Conservation (phyloP, 2,888 invertebrate species). For the Aphidoletes aphidimyza region DNA sequence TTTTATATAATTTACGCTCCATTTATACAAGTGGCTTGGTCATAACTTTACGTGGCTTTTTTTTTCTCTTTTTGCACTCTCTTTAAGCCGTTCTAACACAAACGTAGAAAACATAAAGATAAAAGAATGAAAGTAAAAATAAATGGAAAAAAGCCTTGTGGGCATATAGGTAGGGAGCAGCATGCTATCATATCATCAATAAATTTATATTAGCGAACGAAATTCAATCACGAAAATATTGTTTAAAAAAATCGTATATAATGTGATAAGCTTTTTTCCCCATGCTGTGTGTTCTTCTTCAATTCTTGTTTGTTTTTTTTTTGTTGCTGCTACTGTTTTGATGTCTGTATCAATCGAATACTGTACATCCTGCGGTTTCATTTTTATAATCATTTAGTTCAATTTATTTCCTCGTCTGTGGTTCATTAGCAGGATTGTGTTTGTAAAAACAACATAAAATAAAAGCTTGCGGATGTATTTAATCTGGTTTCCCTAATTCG, state of each 20-base stretch:
- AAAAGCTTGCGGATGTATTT: background rate
- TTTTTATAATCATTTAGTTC: background rate
- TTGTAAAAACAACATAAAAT: background rate
- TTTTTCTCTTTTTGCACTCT: background rate
- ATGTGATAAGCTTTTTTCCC: background rate
- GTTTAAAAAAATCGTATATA: background rate
- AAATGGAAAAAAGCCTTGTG: background rate
- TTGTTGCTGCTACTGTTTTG: background rate
- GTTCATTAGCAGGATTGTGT: background rate
- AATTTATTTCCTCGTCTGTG: constrained; percentile 10
- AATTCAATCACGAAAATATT: constrained; percentile 29
- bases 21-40: background rate
- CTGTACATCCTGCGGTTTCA: background rate
- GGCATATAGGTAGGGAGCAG: background rate
- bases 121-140: background rate
- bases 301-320: background rate
- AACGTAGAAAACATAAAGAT: background rate
- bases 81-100: background rate
- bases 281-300: background rate
- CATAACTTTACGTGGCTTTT: background rate
- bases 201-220: background rate
- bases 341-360: background rate
- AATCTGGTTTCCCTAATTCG: background rate
- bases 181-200: background rate
- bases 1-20: constrained; percentile 31